A percentile compares a stretch with the other conserved stretches of the same genome.
phyloP scores from a whole-genome alignment of 2,888 invertebrate genomes.

The Thyatira batis region DNA sequence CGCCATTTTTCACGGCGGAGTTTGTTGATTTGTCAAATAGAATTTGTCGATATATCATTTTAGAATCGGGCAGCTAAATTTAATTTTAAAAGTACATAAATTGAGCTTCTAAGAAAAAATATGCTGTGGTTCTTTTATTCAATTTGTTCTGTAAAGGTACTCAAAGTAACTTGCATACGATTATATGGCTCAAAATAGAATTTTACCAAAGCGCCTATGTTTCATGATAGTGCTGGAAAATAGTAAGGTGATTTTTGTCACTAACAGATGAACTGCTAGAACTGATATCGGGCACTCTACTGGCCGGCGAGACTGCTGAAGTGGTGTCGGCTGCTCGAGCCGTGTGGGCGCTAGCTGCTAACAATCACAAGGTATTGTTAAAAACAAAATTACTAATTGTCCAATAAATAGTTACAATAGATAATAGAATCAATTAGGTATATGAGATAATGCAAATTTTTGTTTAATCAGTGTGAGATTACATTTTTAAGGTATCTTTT shows the following conservation, averaged over 20 bases:
- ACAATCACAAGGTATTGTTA: slow-evolving; percentile 87
- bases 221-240: too few relatives aligned
- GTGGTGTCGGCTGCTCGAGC: slow-evolving; percentile 76
- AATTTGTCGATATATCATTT: not conserved
- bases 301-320: slow-evolving; percentile 60
- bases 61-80: not conserved
- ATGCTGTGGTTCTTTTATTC: too few relatives aligned
- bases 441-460: too few relatives aligned
- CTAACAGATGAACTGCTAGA: slow-evolving; percentile 65
- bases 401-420: not conserved
- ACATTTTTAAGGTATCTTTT: not conserved
- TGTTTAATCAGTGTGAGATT: not conserved
- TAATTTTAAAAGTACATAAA: not conserved
- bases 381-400: too few relatives aligned
- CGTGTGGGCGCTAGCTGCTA: slow-evolving; percentile 86
- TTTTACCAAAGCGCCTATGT: too few relatives aligned
- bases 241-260: too few relatives aligned
- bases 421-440: too few relatives aligned
- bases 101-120: too few relatives aligned
- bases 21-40: slow-evolving; percentile 1
- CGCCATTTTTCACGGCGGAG: not conserved
- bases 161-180: too few relatives aligned
- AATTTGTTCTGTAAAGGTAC: too few relatives aligned
- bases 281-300: slow-evolving; percentile 55
- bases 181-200: too few relatives aligned